A percentile compares a stretch with the other conserved stretches of the same genome.
These are phyloP conservation scores for Holothuria scabra DNA, from an alignment of 53 echinoderm and acorn worm species.

Conservation along the genomic window DNA sequence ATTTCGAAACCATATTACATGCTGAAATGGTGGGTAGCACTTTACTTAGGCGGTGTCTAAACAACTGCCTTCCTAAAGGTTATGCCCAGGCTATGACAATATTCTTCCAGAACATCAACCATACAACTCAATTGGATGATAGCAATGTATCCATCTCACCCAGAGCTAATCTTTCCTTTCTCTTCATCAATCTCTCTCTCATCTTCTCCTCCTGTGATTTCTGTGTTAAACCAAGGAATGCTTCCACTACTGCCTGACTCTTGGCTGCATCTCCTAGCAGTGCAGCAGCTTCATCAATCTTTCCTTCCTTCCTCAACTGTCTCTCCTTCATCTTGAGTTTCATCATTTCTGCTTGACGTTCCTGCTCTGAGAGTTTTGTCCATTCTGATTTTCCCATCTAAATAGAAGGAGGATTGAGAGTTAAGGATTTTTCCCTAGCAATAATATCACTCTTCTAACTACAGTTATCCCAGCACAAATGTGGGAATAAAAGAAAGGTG, in stretches of 20 bases:
- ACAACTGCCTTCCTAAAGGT: too few species aligned
- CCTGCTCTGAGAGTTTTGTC: slow-evolving; percentile 84
- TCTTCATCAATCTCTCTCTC: slow-evolving; percentile 51
- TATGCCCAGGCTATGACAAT: too few species aligned
- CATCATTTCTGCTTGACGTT: slow-evolving; percentile 82
- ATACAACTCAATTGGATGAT: too few species aligned
- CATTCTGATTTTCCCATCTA: slow-evolving; percentile 95
- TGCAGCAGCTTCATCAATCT: slow-evolving; percentile 85
- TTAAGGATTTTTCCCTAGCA: too few species aligned
- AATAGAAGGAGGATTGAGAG: neutral
- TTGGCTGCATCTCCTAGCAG: slow-evolving; percentile 85
- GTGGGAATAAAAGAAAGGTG: too few species aligned
- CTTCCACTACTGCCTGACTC: slow-evolving; percentile 73
- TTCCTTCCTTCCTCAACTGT: slow-evolving; percentile 84
- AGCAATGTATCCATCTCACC: slow-evolving; percentile 12
- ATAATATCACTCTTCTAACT: too few species aligned
- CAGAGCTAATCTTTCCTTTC: slow-evolving; percentile 53
- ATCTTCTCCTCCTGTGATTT: slow-evolving; percentile 65
- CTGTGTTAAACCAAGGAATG: slow-evolving; percentile 54
- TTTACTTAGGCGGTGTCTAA: too few species aligned
- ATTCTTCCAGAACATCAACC: too few species aligned
- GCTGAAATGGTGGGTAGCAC: too few species aligned
- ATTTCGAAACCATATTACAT: too few species aligned
- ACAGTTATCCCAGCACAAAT: too few species aligned
- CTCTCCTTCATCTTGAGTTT: slow-evolving; percentile 87